Evolutionary conservation across 2,113 vertebrate genomes (phyloP), one percentile per base, ranked within the genome.

Genomic region (Bothrops jararaca): DNA sequence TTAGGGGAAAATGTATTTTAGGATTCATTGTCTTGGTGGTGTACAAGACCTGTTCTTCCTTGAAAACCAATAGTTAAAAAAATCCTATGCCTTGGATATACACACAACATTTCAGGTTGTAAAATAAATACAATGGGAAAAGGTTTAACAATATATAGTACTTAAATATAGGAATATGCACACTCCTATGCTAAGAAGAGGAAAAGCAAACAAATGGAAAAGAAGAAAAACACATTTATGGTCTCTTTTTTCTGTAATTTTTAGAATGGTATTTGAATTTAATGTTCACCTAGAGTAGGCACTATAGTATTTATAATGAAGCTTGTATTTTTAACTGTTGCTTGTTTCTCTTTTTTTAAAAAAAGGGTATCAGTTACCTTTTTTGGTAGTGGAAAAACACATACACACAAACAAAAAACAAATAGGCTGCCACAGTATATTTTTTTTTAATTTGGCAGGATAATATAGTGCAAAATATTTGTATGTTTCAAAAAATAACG

Each of bases 281-380:
- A 99, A 99, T 99, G 99, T 99, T 99, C 99, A 99, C 98, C 98
- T 99, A 99, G 99, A 99, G 98, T 99, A 99, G 99, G 98, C 98
- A 99, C 98, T 99, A 99, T 99, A 99, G 99, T 99, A 99, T 99
- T 99, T 99, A 99, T 99, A 99, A 99, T 99, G 98, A 99, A 99
- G 98, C 99, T 99, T 98, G 99, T 99, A 99, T 99, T 99, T 99
- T 99, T 99, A 99, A 99, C 98, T 99, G 99, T 99, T 99, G 99
- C 98, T 99, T 99, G 99, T 99, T 93, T 99, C 98, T 99, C 98
- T 99, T 42, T 80, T 34, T 53, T 80, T 98, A 89, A 18, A 74
- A 69, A 98, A 80, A 85, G 99, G 99, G 99, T 99, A 99, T 99
- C 97, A 97, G 98, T 98, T 99, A 99, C 99, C 98, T 99, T 99